Conservation (phyloP, 2,888 invertebrate genomes). For the Taenaris catops region DNA sequence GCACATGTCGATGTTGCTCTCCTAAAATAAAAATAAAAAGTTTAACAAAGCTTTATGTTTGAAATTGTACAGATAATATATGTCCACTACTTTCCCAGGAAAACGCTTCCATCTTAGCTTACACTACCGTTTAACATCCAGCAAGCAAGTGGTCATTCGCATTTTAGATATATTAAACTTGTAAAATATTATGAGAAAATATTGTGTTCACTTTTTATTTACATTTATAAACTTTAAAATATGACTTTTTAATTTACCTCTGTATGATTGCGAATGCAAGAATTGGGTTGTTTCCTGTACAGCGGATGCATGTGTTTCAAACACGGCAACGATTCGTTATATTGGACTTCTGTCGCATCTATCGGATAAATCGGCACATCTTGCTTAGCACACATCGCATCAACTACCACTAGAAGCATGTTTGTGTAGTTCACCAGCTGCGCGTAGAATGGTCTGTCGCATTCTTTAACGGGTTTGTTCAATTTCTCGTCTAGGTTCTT, state of each 20-base stretch:
- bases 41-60: no score
- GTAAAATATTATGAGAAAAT: no score
- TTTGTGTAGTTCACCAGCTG: slow-evolving; percentile 88
- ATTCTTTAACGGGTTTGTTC: slow-evolving; percentile 59
- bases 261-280: slow-evolving; percentile 87
- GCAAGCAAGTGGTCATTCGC: no score
- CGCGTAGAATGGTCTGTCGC: slow-evolving; percentile 83
- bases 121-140: no score
- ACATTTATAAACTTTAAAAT: no score
- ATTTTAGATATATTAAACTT: no score
- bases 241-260: no score
- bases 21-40: slow-evolving; percentile 73
- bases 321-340: slow-evolving; percentile 83
- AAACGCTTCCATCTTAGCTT: no score
- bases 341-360: slow-evolving; percentile 67
- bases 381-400: slow-evolving; percentile 79
- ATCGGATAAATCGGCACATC: slow-evolving; percentile 62
- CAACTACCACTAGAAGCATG: slow-evolving; percentile 88
- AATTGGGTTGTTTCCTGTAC: slow-evolving; percentile 83
- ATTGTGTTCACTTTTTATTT: no score
- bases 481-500: slow-evolving; percentile 69
- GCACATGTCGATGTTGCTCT: slow-evolving; percentile 84
- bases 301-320: slow-evolving; percentile 78
- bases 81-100: no score
- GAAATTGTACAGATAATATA: no score